Evolutionary conservation across 2,888 invertebrate species (phyloP).

Genomic region (Andrena trimmerana): DNA sequence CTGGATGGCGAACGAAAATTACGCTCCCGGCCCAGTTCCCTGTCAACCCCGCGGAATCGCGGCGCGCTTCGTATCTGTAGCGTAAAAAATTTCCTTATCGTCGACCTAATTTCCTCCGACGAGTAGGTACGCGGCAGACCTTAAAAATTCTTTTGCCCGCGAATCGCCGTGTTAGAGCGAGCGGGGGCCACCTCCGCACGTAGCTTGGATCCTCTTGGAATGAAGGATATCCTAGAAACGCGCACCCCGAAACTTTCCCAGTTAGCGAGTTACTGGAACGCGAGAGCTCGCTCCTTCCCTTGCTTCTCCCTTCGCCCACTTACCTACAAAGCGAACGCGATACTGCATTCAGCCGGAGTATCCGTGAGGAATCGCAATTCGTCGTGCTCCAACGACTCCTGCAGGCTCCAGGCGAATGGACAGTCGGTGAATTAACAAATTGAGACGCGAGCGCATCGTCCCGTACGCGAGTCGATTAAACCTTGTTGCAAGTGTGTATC

Average conservation of each 20-base stretch:
- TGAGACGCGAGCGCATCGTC: neutral
- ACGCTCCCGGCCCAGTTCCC: slow-evolving; percentile 49
- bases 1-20: slow-evolving; percentile 63
- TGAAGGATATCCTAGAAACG: slow-evolving; percentile 27
- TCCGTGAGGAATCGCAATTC: slow-evolving; percentile 43
- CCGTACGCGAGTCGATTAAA: slow-evolving; percentile 10
- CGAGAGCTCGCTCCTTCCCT: slow-evolving; percentile 5
- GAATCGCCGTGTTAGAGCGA: neutral
- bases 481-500: slow-evolving; percentile 20
- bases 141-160: neutral
- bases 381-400: slow-evolving; percentile 23
- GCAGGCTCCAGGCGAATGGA: slow-evolving; percentile 1
- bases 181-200: neutral
- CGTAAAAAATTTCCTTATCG: slow-evolving; percentile 43
- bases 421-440: slow-evolving; percentile 23
- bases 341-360: neutral
- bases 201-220: slow-evolving; percentile 4
- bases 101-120: neutral
- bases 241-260: slow-evolving; percentile 13
- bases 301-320: slow-evolving; percentile 13
- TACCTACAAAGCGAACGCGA: slow-evolving; percentile 24
- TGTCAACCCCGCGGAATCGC: slow-evolving; percentile 21
- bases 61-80: slow-evolving; percentile 2
- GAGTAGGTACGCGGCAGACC: neutral
- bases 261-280: slow-evolving; percentile 29